Evolutionary conservation across 2,113 vertebrate genomes (phyloP).

Genomic region (Pycnonotus jocosus): DNA sequence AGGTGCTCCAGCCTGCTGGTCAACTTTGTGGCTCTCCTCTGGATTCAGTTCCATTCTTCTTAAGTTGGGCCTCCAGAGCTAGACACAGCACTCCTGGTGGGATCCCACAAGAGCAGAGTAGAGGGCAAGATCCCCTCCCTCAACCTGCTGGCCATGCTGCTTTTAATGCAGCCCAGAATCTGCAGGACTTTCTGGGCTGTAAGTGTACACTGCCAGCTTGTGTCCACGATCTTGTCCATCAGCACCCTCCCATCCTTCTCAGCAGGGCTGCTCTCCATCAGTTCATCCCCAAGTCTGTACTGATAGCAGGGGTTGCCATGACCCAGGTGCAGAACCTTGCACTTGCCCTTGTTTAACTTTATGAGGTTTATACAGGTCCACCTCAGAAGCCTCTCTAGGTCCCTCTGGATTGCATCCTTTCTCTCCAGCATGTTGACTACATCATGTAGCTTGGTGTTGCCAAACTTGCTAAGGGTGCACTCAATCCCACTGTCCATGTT

Average conservation of each 20-base stretch:
- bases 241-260: neutral
- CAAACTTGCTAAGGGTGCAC: neutral
- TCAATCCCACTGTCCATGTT: neutral
- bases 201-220: neutral
- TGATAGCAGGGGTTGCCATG: neutral
- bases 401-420: neutral
- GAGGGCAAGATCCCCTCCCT: neutral
- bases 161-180: neutral
- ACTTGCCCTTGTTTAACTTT: neutral
- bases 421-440: neutral
- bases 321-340: neutral
- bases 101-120: neutral
- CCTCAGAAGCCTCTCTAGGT: neutral
- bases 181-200: neutral
- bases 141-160: fast-evolving
- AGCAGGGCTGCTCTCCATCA: neutral
- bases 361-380: neutral
- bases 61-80: neutral
- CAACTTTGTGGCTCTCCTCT: neutral
- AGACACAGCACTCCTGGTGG: neutral
- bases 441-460: neutral
- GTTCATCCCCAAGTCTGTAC: neutral
- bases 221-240: neutral
- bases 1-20: neutral
- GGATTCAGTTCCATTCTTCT: neutral